Percentiles rank a stretch among this genome's conserved stretches.
These are phyloP conservation scores for Norana najaformis DNA, from an alignment of 2,888 invertebrate species.

Conservation along the genomic window DNA sequence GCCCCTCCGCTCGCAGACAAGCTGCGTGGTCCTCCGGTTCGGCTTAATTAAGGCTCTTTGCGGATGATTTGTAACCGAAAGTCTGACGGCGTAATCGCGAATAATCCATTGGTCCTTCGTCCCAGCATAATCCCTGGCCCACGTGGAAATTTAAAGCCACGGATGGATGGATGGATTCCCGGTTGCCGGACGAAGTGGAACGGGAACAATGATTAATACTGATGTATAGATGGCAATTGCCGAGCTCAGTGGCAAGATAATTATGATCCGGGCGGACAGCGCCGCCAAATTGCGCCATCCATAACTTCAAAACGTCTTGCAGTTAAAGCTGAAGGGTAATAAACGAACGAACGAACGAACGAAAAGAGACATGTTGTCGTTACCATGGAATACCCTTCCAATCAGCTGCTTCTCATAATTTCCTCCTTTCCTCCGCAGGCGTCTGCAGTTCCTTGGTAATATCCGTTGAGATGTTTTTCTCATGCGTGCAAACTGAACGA, in stretches of 20 bases:
- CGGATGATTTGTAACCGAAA: constrained; percentile 7
- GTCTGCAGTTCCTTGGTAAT: neutral
- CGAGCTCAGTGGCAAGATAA: neutral
- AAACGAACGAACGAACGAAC: neutral
- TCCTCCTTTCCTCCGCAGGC: neutral
- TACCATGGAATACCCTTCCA: constrained; percentile 5
- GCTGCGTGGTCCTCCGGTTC: neutral
- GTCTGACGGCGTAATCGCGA: neutral
- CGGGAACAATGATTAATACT: constrained; percentile 13
- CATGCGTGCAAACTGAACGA: neutral
- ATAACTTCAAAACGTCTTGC: neutral
- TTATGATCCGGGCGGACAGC: neutral
- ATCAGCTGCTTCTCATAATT: neutral
- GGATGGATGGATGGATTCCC: constrained; percentile 7
- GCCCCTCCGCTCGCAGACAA: neutral
- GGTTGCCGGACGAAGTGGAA: constrained; percentile 1
- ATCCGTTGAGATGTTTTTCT: neutral
- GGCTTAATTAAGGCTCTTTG: constrained; percentile 13
- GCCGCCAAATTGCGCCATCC: constrained; percentile 2
- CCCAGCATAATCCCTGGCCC: neutral
- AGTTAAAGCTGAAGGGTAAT: neutral
- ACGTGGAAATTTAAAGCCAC: neutral
- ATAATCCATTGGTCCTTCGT: constrained; percentile 5
- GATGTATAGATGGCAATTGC: neutral
- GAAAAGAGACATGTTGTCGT: neutral